Evolutionary conservation across 2,797 vertebrate genomes (phyloP), one percentile per base, ranked within the genome.

Genomic region (Synanceia verrucosa): DNA sequence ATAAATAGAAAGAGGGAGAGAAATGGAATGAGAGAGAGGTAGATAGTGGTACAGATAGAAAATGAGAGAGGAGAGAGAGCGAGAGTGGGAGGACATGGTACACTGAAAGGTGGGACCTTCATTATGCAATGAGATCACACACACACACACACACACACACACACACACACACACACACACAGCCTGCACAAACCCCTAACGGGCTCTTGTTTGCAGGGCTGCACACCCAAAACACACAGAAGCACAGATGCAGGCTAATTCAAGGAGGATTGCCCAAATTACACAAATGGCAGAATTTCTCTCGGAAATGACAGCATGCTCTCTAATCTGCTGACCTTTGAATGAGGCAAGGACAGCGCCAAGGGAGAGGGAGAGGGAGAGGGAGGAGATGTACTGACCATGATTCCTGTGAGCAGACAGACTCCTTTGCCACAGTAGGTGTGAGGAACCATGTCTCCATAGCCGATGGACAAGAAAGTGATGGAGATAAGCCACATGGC

Each of bases 401-500:
- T 99, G 89, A 99, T 99, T 86, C 97, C 97, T 0, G 97, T 99
- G 81, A 99, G 96, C 37, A 99, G 95, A 74, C 97, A 99, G 62
- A 98, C 97, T 14, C 97, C 97, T 86, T 98, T 99, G 83, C 97
- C 97, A 61, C 97, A 99, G 94, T 99, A 99, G 11, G 97, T 99
- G 90, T 99, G 96, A 7, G 97, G 97, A 41, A 99, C 97, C 97
- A 99, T 99, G 86, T 99, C 97, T 11, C 97, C 97, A 0, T 99
- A 99, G 65, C 97, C 97, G 0, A 99, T 99, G 93, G 97, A 99
- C 56, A 99, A 93, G 92, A 99, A 99, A 12, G 97, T 99, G 94
- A 99, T 99, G 88, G 97, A 99, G 90, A 99, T 98, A 60, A 99
- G 95, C 97, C 97, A 99, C 97, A 99, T 99, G 85, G 97, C 97